phyloP scores from a whole-genome alignment of 1,140 invertebrate genomes.

The Saxidomus purpurata region DNA sequence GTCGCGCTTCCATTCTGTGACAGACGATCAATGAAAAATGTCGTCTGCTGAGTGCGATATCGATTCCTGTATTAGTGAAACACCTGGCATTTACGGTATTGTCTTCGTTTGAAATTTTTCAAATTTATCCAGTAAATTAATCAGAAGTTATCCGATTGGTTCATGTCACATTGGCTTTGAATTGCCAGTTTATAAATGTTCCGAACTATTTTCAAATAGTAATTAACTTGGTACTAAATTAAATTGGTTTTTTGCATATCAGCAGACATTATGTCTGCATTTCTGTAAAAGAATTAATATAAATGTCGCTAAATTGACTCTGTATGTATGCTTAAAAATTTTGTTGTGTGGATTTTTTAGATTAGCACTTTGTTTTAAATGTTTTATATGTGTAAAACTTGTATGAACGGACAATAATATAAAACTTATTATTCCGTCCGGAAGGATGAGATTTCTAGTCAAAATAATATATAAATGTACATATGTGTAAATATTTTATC shows the following conservation, averaged over 20 bases:
- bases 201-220: too few species aligned
- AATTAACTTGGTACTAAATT: too few species aligned
- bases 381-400: neutral
- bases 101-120: neutral
- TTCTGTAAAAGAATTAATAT: too few species aligned
- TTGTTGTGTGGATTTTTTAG: too few species aligned
- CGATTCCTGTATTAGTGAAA: conserved; percentile 15
- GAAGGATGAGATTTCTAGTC: conserved; percentile 60
- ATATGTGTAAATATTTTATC: conserved; percentile 11
- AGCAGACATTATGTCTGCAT: too few species aligned
- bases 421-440: conserved; percentile 45
- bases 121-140: neutral
- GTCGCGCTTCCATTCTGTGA: neutral
- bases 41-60: conserved; percentile 45
- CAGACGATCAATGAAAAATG: conserved; percentile 43
- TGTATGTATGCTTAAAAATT: too few species aligned
- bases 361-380: too few species aligned
- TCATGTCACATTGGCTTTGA: too few species aligned
- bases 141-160: too few species aligned
- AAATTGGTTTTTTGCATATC: too few species aligned
- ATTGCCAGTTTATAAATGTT: too few species aligned
- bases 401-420: conserved; percentile 35
- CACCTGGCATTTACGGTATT: neutral
- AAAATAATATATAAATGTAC: conserved; percentile 8
- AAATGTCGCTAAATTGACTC: too few species aligned